Evolutionary conservation across 2,888 invertebrate species (phyloP).

Genomic region (Hemithea aestivaria): DNA sequence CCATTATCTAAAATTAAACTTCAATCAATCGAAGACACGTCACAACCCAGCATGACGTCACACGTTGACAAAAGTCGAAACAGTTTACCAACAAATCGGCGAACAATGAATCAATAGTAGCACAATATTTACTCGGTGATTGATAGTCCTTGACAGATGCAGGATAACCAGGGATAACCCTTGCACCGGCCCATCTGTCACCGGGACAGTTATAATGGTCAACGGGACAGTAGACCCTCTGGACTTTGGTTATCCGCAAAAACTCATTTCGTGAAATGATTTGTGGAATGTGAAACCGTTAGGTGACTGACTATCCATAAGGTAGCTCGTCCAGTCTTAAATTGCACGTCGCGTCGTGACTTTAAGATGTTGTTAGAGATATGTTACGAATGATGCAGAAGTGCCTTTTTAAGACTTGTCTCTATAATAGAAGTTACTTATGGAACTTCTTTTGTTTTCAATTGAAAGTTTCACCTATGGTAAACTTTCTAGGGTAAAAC

Average conservation of each 20-base stretch:
- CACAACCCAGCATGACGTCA: slow-evolving; percentile 52
- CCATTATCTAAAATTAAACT: no score
- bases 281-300: slow-evolving; percentile 17
- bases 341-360: no score
- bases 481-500: no score
- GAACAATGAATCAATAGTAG: slow-evolving; percentile 65
- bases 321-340: no score
- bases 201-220: slow-evolving; percentile 44
- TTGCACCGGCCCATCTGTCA: slow-evolving; percentile 67
- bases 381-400: neutral
- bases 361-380: no score
- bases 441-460: no score
- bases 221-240: slow-evolving; percentile 34
- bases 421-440: no score
- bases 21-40: slow-evolving; percentile 23
- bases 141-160: slow-evolving; percentile 71
- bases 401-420: no score
- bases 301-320: neutral
- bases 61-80: slow-evolving; percentile 30
- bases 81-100: slow-evolving; percentile 20
- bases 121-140: slow-evolving; percentile 70
- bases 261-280: slow-evolving; percentile 30
- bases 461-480: no score
- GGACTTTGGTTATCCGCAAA: slow-evolving; percentile 35
- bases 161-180: slow-evolving; percentile 61